Conservation (phyloP, 1,140 invertebrate genomes). For the Trichonephila inaurata region DNA sequence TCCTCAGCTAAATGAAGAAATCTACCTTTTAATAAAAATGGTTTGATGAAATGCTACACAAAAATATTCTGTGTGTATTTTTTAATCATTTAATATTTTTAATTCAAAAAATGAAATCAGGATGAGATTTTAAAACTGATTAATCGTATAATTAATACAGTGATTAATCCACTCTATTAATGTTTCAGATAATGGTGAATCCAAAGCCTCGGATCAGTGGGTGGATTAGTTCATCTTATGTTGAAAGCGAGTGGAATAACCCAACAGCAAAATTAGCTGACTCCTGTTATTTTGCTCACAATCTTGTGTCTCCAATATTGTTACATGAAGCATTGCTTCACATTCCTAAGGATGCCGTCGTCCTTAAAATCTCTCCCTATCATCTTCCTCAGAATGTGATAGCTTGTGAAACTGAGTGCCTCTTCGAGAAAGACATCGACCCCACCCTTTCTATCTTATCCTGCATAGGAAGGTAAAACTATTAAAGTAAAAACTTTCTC, state of each 20-base stretch:
- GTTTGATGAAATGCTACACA: no score
- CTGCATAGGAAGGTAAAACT: slow-evolving; percentile 87
- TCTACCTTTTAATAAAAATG: no score
- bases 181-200: slow-evolving; percentile 5
- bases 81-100: no score
- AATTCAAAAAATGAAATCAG: no score
- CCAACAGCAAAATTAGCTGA: slow-evolving; percentile 85
- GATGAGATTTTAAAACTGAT: no score
- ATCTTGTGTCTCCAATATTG: slow-evolving; percentile 88
- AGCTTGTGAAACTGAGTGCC: slow-evolving; percentile 83
- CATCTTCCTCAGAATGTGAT: slow-evolving; percentile 80
- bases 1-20: no score
- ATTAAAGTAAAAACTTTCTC: no score
- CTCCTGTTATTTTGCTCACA: slow-evolving; percentile 96
- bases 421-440: slow-evolving; percentile 88
- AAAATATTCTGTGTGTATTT: no score
- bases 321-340: slow-evolving; percentile 89
- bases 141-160: no score
- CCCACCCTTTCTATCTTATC: slow-evolving; percentile 87
- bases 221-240: not conserved
- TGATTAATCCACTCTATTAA: not conserved
- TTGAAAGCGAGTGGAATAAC: slow-evolving; percentile 82
- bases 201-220: not conserved
- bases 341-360: slow-evolving; percentile 92
- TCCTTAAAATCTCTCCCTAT: slow-evolving; percentile 93